phyloP scores from a whole-genome alignment of 1,140 invertebrate genomes.

The Drosophila sp. region DNA sequence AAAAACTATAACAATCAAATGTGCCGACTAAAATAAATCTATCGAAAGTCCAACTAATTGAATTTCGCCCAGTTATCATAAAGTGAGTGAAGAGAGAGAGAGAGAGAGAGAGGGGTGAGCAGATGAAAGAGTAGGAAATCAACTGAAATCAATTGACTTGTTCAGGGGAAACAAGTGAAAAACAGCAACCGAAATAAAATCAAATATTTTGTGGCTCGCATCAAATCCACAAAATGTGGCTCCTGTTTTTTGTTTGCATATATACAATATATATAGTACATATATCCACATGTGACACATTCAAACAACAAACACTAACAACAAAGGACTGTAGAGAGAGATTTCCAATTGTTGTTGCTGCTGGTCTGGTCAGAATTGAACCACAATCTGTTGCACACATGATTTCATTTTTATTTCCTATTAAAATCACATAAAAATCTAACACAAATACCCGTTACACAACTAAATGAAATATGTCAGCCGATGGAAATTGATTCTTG shows the following conservation, averaged over 20 bases:
- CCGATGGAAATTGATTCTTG: slow-evolving; percentile 44
- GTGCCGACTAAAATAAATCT: slow-evolving; percentile 41
- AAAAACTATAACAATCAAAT: slow-evolving; percentile 51
- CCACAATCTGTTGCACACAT: slow-evolving; percentile 83
- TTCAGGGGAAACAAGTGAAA: slow-evolving; percentile 2
- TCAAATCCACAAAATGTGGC: slow-evolving; percentile 60
- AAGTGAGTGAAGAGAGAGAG: neutral
- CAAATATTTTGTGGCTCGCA: slow-evolving; percentile 72
- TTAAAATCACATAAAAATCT: slow-evolving; percentile 82
- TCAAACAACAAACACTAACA: slow-evolving; percentile 2
- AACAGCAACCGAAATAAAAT: slow-evolving; percentile 52
- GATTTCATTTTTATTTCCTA: slow-evolving; percentile 83
- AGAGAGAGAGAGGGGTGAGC: neutral
- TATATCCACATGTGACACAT: slow-evolving; percentile 36
- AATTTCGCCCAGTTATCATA: slow-evolving; percentile 52
- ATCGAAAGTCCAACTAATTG: slow-evolving; percentile 65
- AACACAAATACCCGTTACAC: slow-evolving; percentile 56
- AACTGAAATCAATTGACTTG: slow-evolving; percentile 75
- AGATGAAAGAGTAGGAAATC: neutral
- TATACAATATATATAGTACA: slow-evolving; percentile 7
- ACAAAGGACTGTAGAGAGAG: slow-evolving; percentile 26
- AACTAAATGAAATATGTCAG: slow-evolving; percentile 52
- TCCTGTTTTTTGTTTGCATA: slow-evolving; percentile 14
- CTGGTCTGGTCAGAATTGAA: slow-evolving; percentile 13
- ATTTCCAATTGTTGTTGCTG: slow-evolving; percentile 14